Evolutionary conservation across 2,888 invertebrate species (phyloP).

Genomic region (Acleris emargana): DNA sequence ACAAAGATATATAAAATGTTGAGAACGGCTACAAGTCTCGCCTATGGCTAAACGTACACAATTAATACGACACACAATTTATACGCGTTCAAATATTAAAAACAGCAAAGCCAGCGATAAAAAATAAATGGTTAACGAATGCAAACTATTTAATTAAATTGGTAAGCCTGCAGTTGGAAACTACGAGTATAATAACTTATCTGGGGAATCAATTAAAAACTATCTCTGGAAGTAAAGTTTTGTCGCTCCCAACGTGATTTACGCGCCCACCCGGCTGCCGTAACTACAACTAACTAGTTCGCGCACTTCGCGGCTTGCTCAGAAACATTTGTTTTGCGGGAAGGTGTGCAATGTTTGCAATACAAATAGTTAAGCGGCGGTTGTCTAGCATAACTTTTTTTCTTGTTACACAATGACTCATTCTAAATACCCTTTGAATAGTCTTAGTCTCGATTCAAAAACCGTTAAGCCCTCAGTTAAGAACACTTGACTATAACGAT

Average conservation of each 20-base stretch:
- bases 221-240: constrained; percentile 54
- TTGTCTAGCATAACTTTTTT: neutral
- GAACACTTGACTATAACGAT: neutral
- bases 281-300: constrained; percentile 22
- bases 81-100: no score
- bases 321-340: constrained; percentile 19
- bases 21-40: neutral
- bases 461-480: neutral
- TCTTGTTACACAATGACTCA: neutral
- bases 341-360: constrained; percentile 8
- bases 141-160: constrained; percentile 34
- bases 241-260: constrained; percentile 56
- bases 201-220: constrained; percentile 61
- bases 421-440: neutral
- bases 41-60: neutral
- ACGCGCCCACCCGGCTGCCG: constrained; percentile 43
- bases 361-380: constrained; percentile 8
- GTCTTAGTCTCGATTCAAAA: neutral
- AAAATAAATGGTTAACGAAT: constrained; percentile 53
- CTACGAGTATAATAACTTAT: constrained; percentile 35
- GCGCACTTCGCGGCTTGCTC: constrained; percentile 14
- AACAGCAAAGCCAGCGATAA: constrained; percentile 47
- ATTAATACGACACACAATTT: no score
- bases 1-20: no score
- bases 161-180: constrained; percentile 30